These are phyloP conservation scores for Latheticus oryzae DNA, from an alignment of 2,888 invertebrate species.

Conservation along the genomic window DNA sequence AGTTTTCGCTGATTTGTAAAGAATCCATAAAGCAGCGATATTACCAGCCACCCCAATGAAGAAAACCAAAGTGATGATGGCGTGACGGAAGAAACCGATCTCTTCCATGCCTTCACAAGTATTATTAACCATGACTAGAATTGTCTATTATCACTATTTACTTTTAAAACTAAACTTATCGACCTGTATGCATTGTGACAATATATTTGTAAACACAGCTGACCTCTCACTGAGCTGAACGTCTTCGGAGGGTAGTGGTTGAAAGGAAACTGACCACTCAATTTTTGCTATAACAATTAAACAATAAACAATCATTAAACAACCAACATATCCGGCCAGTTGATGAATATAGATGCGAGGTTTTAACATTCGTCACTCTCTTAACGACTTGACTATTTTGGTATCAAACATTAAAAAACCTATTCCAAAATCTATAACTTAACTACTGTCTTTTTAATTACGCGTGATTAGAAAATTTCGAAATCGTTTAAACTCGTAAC, in stretches of 20 bases:
- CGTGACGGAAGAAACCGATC: slow-evolving; percentile 18
- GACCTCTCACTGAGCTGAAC: slow-evolving; percentile 35
- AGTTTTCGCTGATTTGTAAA: slow-evolving; percentile 77
- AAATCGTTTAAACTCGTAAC: slow-evolving; percentile 14
- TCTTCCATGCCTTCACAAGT: slow-evolving; percentile 37
- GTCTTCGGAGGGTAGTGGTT: slow-evolving; percentile 21
- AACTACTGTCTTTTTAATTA: slow-evolving; percentile 5
- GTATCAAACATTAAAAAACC: slow-evolving; percentile 13
- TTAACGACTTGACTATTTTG: slow-evolving; percentile 10
- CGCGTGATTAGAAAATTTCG: not conserved
- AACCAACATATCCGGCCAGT: slow-evolving; percentile 28
- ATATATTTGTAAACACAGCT: slow-evolving; percentile 38
- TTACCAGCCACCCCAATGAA: slow-evolving; percentile 80
- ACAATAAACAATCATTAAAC: slow-evolving; percentile 36
- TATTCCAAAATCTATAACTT: slow-evolving; percentile 6
- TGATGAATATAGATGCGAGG: slow-evolving; percentile 30
- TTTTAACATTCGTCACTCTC: slow-evolving; percentile 27
- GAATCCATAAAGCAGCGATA: slow-evolving; percentile 78
- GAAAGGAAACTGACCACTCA: slow-evolving; percentile 24
- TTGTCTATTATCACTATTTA: slow-evolving; percentile 40
- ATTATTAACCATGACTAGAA: slow-evolving; percentile 38
- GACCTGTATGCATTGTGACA: slow-evolving; percentile 39
- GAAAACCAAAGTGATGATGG: slow-evolving; percentile 71
- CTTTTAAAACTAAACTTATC: slow-evolving; percentile 36
- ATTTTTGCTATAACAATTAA: slow-evolving; percentile 34